Evolutionary conservation across 2,797 vertebrate species (phyloP), one percentile per base, ranked within the genome.

Genomic region (Oryzias dopingdopingensis): DNA sequence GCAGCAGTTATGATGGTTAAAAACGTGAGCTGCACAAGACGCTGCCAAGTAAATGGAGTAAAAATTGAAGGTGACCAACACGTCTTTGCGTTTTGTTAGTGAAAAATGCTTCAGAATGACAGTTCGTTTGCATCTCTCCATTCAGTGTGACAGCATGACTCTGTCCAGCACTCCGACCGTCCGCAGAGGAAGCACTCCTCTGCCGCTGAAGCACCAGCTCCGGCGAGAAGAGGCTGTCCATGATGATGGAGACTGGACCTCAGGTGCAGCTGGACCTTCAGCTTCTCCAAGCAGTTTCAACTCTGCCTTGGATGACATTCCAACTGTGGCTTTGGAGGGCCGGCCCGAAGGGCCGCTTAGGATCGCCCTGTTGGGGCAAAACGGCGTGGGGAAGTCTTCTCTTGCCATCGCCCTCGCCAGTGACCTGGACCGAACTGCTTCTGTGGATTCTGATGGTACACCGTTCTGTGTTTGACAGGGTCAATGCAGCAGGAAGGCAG

Each of bases 141-240:
- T 74, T 47, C 74, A 88, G 83, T 77, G 82, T 49, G 86, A 88
- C 80, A 85, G 78, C 12, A 92, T 92, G 90, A 92, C 91, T 71
- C 85, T 93, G 75, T 81, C 88, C 74, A 88, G 84, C 69, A 83
- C 86, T 22, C 90, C 86, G 2, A 85, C 90, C 4, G 88, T 90
- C 12, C 91, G 94, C 56, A 89, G 94, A 79, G 94, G 94, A 72
- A 95, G 94, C 68, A 95, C 94, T 65, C 95, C 94, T 23, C 84
- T 95, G 56, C 94, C 94, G 15, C 89, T 95, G 54, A 95, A 95
- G 76, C 93, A 94, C 86, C 94, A 94, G 83, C 89, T 95, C 12
- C 84, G 86, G 55, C 85, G 95, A 45, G 92, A 92, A 29, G 93
- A 93, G 56, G 94, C 93, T 0, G 93, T 92, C 54, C 90, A 88